Conservation (phyloP, 2,797 vertebrate genomes). For the Pteronotus mesoamericanus region DNA sequence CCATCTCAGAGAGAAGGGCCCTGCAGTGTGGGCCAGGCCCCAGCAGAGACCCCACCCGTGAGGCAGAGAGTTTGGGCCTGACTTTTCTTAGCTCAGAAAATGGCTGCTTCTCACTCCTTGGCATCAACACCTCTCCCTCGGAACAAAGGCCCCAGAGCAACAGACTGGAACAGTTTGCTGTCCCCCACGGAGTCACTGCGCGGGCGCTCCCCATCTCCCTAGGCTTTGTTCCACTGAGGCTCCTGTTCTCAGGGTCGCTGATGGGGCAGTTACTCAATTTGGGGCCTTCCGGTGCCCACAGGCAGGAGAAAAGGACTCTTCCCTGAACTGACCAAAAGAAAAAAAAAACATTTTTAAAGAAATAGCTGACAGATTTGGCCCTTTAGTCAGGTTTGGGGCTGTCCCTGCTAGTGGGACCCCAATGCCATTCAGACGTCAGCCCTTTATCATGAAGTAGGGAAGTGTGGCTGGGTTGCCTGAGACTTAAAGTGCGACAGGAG, state of each 20-base stretch:
- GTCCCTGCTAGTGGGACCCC: background rate
- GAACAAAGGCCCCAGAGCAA: background rate
- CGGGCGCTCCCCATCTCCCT: background rate
- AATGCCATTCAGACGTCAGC: background rate
- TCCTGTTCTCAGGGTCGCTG: background rate
- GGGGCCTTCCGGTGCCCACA: background rate
- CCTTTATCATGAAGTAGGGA: background rate
- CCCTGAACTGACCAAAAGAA: background rate
- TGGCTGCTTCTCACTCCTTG: background rate
- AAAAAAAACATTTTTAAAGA: background rate
- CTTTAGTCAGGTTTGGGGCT: background rate
- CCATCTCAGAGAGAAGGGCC: background rate
- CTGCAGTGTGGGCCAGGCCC: background rate
- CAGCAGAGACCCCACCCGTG: background rate
- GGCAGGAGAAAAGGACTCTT: background rate
- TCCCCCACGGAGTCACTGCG: background rate
- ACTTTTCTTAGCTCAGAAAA: background rate
- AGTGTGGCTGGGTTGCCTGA: background rate
- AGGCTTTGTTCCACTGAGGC: background rate
- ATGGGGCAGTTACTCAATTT: background rate
- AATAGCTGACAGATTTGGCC: background rate
- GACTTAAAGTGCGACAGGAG: background rate
- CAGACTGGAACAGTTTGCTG: background rate
- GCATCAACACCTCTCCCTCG: background rate
- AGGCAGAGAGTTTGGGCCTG: background rate